Evolutionary conservation across 2,113 vertebrate genomes (phyloP).

Genomic region (Nematolebias whitei): DNA sequence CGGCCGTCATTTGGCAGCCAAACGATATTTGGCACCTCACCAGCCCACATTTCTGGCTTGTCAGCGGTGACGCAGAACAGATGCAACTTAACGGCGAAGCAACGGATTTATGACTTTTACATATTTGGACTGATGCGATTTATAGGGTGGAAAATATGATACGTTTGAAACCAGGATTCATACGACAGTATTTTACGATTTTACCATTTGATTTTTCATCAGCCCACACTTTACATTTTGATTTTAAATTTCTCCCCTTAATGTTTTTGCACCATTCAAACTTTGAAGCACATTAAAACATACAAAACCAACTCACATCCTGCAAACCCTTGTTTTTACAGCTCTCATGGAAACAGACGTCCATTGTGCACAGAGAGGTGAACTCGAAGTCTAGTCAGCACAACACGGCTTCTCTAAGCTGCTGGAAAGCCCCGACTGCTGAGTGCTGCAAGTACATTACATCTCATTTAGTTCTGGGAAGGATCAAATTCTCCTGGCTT

Average conservation of each 20-base stretch:
- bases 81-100: too few species aligned
- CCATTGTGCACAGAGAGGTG: constrained; percentile 50
- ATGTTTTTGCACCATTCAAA: too few species aligned
- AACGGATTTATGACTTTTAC: too few species aligned
- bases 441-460: constrained; percentile 72
- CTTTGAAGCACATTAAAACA: not conserved
- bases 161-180: constrained; percentile 30
- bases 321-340: constrained; percentile 1
- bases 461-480: constrained; percentile 73
- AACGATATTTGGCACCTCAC: too few species aligned
- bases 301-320: constrained; percentile 5
- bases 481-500: constrained; percentile 74
- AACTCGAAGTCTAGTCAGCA: constrained; percentile 71
- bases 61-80: too few species aligned
- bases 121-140: too few species aligned
- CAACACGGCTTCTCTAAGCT: constrained; percentile 60
- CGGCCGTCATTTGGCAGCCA: too few species aligned
- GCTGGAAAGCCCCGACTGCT: constrained; percentile 69
- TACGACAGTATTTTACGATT: constrained; percentile 1
- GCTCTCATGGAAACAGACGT: constrained; percentile 40
- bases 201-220: too few species aligned
- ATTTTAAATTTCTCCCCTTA: too few species aligned
- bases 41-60: too few species aligned
- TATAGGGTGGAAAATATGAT: too few species aligned
- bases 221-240: too few species aligned